A percentile compares a stretch with the other conserved stretches of the same genome.
phyloP scores from a whole-genome alignment of 2,888 invertebrate species.

The Drosophila fulvimacula region DNA sequence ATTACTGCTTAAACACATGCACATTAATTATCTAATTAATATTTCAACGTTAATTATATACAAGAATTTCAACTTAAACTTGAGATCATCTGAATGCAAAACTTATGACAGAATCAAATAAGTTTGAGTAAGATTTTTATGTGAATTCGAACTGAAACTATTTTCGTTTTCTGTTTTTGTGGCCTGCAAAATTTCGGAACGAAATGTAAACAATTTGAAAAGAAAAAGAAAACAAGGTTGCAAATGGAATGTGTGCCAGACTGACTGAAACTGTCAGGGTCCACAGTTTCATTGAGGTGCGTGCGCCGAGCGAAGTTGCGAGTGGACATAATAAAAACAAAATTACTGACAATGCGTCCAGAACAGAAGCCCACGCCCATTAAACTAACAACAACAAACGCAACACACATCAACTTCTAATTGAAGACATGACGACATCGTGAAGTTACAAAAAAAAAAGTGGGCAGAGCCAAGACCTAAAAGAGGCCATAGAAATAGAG shows the following conservation, averaged over 20 bases:
- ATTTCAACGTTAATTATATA: constrained; percentile 4
- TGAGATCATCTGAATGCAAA: background rate
- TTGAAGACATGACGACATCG: constrained; percentile 51
- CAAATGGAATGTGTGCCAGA: constrained; percentile 24
- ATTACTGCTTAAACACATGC: constrained; percentile 5
- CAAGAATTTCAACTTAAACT: background rate
- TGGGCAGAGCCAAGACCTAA: background rate
- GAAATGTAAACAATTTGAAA: constrained; percentile 34
- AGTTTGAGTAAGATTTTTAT: background rate
- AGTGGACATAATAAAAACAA: constrained; percentile 33
- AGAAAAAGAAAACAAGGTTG: constrained; percentile 17
- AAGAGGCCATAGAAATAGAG: background rate
- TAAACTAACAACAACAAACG: constrained; percentile 21
- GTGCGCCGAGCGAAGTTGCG: constrained; percentile 22
- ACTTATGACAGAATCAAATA: background rate
- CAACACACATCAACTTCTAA: constrained; percentile 45
- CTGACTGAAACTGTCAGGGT: constrained; percentile 38
- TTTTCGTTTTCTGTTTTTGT: background rate
- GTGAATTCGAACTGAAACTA: background rate
- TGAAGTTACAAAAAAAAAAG: constrained; percentile 11
- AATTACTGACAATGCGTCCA: constrained; percentile 23
- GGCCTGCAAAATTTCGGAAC: constrained; percentile 25
- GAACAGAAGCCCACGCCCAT: constrained; percentile 44
- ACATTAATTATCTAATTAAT: constrained; percentile 28
- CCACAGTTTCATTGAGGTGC: constrained; percentile 41